These are phyloP conservation scores for Glossophaga mutica DNA, from an alignment of 2,797 vertebrate species.

Conservation along the genomic window DNA sequence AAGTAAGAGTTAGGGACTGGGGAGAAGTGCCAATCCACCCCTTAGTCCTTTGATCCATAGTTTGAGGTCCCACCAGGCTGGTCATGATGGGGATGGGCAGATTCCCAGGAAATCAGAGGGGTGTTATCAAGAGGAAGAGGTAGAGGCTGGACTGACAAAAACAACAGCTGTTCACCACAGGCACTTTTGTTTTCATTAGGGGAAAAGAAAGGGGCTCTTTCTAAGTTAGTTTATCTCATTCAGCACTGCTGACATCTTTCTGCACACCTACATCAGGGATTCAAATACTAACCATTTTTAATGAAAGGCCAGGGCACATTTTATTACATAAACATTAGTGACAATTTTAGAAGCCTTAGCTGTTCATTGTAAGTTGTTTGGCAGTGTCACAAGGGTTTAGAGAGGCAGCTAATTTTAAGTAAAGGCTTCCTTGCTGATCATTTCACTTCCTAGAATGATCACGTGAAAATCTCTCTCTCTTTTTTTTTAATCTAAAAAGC, in stretches of 20 bases:
- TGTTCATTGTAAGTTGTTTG: constrained; percentile 17
- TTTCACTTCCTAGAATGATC: constrained; percentile 27
- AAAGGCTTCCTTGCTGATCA: background rate
- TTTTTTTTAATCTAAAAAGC: background rate
- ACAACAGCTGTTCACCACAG: background rate
- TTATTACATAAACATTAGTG: background rate
- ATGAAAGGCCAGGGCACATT: background rate
- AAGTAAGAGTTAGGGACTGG: background rate
- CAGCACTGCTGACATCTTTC: background rate
- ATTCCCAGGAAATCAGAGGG: background rate
- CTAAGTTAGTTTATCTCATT: constrained; percentile 31
- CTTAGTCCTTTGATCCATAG: background rate
- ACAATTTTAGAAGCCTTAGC: background rate
- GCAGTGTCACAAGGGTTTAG: background rate
- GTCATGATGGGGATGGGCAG: background rate
- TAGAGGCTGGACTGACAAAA: background rate
- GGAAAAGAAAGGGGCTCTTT: constrained; percentile 61
- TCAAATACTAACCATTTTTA: constrained; percentile 8
- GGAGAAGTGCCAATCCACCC: background rate
- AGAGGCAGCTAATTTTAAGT: constrained; percentile 18
- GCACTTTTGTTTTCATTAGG: constrained; percentile 58
- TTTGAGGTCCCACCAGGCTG: background rate
- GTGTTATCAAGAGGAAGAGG: background rate
- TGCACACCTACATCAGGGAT: background rate
- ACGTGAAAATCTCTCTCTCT: background rate